Percentiles rank a stretch among this genome's conserved stretches.
Conservation (phyloP, 2,888 invertebrate genomes). For the Phytoseiulus persimilis region DNA sequence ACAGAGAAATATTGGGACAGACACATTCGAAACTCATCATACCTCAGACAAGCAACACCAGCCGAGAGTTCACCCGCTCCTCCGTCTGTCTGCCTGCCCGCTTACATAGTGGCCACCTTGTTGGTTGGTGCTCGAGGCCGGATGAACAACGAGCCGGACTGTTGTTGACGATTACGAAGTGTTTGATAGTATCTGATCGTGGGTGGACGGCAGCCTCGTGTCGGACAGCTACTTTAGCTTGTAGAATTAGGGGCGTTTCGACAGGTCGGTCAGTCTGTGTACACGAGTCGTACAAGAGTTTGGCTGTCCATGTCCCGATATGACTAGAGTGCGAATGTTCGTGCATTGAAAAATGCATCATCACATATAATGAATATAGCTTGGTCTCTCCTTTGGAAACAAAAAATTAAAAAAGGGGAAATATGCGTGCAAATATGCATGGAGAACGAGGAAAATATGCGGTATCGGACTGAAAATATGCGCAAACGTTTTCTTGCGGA, state of each 20-base stretch:
- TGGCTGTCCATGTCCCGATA: no score
- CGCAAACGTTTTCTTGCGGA: no score
- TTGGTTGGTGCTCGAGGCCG: background rate
- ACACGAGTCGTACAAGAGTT: background rate
- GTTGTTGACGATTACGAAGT: background rate
- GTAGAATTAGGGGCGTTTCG: background rate
- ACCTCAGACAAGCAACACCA: background rate
- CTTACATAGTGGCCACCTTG: background rate
- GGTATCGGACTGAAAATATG: no score
- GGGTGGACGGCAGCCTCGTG: background rate
- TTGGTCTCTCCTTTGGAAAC: no score
- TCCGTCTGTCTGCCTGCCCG: background rate
- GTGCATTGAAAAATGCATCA: no score
- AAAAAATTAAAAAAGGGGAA: no score
- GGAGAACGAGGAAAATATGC: no score
- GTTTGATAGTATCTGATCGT: background rate
- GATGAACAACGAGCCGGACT: background rate
- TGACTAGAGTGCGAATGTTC: no score
- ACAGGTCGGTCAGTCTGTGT: background rate
- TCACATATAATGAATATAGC: no score
- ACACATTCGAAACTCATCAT: background rate
- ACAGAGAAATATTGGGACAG: background rate
- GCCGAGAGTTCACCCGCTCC: background rate
- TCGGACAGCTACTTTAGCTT: background rate
- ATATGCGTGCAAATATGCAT: no score